A percentile compares a stretch with the other conserved stretches of the same genome.
Evolutionary conservation across 2,797 vertebrate species (phyloP).

Genomic region (Enteromius mattozi): DNA sequence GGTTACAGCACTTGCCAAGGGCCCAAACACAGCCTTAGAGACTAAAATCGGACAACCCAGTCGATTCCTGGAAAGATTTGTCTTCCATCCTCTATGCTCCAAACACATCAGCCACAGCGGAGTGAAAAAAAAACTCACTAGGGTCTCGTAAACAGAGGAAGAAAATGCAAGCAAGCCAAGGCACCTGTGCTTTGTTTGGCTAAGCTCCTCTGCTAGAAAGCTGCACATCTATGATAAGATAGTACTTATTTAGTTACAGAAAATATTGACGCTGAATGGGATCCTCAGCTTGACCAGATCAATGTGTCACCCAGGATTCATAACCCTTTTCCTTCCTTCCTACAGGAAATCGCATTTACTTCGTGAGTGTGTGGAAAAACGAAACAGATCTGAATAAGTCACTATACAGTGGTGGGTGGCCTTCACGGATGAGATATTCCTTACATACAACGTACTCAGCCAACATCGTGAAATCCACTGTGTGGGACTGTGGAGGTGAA

Average conservation of each 20-base stretch:
- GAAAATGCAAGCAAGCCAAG: conserved; percentile 27
- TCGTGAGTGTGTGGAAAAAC: conserved; percentile 8
- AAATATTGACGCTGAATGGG: conserved; percentile 48
- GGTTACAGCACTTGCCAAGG: conserved; percentile 5
- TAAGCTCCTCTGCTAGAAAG: conserved; percentile 22
- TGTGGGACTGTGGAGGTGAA: not conserved
- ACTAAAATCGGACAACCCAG: conserved; percentile 16
- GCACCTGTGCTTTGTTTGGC: conserved; percentile 55
- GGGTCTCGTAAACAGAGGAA: conserved; percentile 32
- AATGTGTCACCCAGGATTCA: conserved; percentile 36
- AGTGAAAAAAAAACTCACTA: conserved; percentile 27
- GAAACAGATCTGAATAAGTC: conserved; percentile 1
- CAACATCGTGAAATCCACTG: conserved; percentile 23
- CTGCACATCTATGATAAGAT: conserved; percentile 2
- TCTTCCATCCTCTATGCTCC: conserved; percentile 6
- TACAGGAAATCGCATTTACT: conserved; percentile 40
- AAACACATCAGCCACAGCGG: not conserved
- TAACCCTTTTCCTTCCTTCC: conserved; percentile 10
- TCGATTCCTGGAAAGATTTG: conserved; percentile 23
- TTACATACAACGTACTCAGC: not conserved
- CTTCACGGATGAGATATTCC: conserved; percentile 22
- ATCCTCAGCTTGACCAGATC: conserved; percentile 43
- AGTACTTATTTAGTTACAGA: conserved; percentile 49
- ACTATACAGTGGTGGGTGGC: conserved; percentile 49
- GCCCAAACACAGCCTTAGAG: conserved; percentile 6